phyloP scores from a whole-genome alignment of 1,140 invertebrate genomes.

The Drepana arcuata region DNA sequence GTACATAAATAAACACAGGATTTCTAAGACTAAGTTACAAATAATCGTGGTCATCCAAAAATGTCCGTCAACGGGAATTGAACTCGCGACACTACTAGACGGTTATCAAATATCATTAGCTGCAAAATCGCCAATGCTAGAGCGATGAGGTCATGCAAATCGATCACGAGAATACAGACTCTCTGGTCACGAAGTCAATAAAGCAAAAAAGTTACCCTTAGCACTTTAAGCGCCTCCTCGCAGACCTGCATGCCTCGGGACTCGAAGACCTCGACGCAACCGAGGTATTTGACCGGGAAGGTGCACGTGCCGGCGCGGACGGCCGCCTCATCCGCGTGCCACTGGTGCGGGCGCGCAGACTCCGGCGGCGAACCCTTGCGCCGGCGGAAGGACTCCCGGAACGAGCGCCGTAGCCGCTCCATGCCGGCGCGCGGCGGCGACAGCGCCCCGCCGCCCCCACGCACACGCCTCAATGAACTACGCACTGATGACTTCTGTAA shows the following conservation, averaged over 20 bases:
- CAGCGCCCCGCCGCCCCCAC: constrained; percentile 80
- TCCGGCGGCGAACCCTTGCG: constrained; percentile 87
- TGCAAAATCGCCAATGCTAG: no score
- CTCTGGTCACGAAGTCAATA: no score
- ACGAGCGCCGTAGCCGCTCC: constrained; percentile 92
- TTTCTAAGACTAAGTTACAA: no score
- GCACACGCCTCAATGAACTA: constrained; percentile 72
- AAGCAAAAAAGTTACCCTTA: constrained; percentile 90
- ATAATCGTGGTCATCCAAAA: no score
- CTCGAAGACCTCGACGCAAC: constrained; percentile 99
- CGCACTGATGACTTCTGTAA: constrained; percentile 70
- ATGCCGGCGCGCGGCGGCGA: constrained; percentile 83
- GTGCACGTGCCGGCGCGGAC: constrained; percentile 96
- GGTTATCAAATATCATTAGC: no score
- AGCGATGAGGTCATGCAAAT: no score
- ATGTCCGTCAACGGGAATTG: no score
- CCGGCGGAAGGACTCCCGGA: constrained; percentile 92
- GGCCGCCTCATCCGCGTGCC: constrained; percentile 97
- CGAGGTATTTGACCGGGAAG: constrained; percentile 98
- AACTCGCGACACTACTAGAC: no score
- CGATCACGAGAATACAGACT: no score
- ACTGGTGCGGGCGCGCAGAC: constrained; percentile 95
- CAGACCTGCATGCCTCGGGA: constrained; percentile 99
- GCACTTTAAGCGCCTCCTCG: constrained; percentile 97
- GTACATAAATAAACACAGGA: no score